Base-by-base conservation (phyloP, 2,113 vertebrate genomes). In the Lepus europaeus region DNA sequence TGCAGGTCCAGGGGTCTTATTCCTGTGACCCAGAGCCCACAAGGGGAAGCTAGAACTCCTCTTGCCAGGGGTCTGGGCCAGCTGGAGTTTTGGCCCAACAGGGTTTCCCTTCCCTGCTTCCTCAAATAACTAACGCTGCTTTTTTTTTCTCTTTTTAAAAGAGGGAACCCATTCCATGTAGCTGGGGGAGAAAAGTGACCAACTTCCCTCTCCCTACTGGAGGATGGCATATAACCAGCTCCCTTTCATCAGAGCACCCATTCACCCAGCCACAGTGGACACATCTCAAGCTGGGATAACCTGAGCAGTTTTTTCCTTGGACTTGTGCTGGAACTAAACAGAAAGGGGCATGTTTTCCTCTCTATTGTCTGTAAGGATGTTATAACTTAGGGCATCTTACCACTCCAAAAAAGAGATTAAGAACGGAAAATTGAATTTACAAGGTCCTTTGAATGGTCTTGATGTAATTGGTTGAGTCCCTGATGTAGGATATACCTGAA, bases 401-500 rank as follows among this genome's bases (percentile, higher is more conserved):
- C 14, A 72, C n/a, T 33, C 39, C 19, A 59, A 19, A 9, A 27
- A 70, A 78, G 25, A 88, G 29, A 23, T 64, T 90, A 4, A 72
- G 77, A 80, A 83, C 94, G 73, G 33, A 85, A 84, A 86, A 45
- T 17, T 86, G 64, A 93, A 77, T 39, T 36, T n/a, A 20, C 61
- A 68, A 51, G 69, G 66, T 12, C 23, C 72, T 82, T 82, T 56
- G 63, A 89, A 36, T 85, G 20, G 63, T 85, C 27, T 82, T 88
- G 13, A 68, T 63, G 6, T 49, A 92, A n/a, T 87, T 61, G 49
- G 53, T n/a, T 61, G 70, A 90, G 53, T 8, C 22, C 59, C 3
- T 56, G 45, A 45, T 45, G 45, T 45, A 7, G 19, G 45, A 87
- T 27, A 56, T n/a, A 64, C 53, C n/a, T 93, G 49, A 91, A 94